These are phyloP conservation scores for Anguilla anguilla DNA, from an alignment of 2,797 vertebrate genomes.

Conservation along the genomic window DNA sequence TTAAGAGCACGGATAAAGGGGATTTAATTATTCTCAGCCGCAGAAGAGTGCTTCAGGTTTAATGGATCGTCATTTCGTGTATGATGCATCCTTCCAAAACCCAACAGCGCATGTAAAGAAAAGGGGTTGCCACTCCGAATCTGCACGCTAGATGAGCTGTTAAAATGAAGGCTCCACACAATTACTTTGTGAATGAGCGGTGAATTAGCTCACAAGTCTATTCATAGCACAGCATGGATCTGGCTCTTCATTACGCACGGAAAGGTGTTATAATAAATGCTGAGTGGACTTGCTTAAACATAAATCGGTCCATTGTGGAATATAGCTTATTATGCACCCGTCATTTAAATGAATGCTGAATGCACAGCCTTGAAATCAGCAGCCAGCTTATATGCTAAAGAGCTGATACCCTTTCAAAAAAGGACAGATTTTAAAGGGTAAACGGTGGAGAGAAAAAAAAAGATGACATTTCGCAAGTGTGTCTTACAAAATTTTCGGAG, in stretches of 20 bases:
- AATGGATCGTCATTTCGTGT: conserved; percentile 14
- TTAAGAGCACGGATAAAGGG: conserved; percentile 15
- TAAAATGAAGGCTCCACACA: conserved; percentile 37
- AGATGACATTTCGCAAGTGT: neutral
- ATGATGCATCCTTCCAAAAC: conserved; percentile 16
- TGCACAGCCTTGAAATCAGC: neutral
- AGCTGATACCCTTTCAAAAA: conserved; percentile 2
- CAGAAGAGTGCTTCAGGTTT: conserved; percentile 20
- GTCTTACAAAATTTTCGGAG: neutral
- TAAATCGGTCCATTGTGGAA: conserved; percentile 27
- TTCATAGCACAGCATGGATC: conserved; percentile 32
- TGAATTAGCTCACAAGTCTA: conserved; percentile 22
- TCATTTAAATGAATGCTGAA: conserved; percentile 9
- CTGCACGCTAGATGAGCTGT: conserved; percentile 39
- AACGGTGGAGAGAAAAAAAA: neutral
- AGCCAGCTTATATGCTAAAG: neutral
- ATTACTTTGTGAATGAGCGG: conserved; percentile 37
- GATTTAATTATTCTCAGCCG: conserved; percentile 15
- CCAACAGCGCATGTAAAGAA: conserved; percentile 36
- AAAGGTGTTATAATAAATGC: conserved; percentile 22
- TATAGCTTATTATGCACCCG: neutral
- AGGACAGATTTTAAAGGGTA: conserved; percentile 9
- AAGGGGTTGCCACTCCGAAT: conserved; percentile 26
- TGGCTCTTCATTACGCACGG: conserved; percentile 22
- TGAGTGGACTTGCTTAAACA: conserved; percentile 29